A percentile compares a stretch with the other conserved stretches of the same genome.
Evolutionary conservation across 2,888 invertebrate species (phyloP).

Genomic region (Caenorhabditis zanzibari): DNA sequence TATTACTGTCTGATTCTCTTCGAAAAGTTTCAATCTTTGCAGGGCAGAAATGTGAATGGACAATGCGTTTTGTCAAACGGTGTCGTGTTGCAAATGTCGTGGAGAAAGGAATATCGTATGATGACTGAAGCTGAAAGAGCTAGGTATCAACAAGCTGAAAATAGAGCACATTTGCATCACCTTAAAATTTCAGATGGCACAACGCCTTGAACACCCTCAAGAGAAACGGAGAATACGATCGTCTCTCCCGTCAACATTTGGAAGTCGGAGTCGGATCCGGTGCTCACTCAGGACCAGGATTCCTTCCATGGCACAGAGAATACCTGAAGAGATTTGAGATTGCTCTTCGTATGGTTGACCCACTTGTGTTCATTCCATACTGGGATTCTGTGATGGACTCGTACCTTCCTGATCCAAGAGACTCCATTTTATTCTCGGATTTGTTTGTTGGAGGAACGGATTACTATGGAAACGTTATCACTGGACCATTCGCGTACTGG

Average conservation of each 20-base stretch:
- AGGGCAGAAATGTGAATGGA: constrained; percentile 78
- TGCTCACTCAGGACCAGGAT: constrained; percentile 82
- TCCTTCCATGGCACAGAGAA: constrained; percentile 83
- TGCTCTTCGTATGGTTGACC: constrained; percentile 83
- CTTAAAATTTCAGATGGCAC: constrained; percentile 77
- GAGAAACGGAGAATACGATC: constrained; percentile 81
- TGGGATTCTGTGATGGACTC: constrained; percentile 84
- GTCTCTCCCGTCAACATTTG: constrained; percentile 78
- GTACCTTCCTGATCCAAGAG: constrained; percentile 83
- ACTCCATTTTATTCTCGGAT: constrained; percentile 84
- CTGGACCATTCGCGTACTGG: constrained; percentile 83
- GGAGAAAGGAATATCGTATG: constrained; percentile 82
- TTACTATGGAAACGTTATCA: constrained; percentile 76
- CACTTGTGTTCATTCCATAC: constrained; percentile 84
- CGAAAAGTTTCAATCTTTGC: constrained; percentile 49
- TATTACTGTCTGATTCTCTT: constrained; percentile 43
- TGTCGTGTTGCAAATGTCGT: constrained; percentile 80
- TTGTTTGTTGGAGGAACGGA: constrained; percentile 83
- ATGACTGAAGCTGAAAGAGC: constrained; percentile 82
- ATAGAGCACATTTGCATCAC: neutral
- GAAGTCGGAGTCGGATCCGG: constrained; percentile 79
- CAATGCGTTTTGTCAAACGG: constrained; percentile 80
- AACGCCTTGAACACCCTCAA: constrained; percentile 81
- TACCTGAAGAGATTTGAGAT: constrained; percentile 80
- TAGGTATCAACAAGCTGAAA: constrained; percentile 42